These are phyloP conservation scores for Micropterix aruncella DNA, from an alignment of 2,888 invertebrate species.

Conservation along the genomic window DNA sequence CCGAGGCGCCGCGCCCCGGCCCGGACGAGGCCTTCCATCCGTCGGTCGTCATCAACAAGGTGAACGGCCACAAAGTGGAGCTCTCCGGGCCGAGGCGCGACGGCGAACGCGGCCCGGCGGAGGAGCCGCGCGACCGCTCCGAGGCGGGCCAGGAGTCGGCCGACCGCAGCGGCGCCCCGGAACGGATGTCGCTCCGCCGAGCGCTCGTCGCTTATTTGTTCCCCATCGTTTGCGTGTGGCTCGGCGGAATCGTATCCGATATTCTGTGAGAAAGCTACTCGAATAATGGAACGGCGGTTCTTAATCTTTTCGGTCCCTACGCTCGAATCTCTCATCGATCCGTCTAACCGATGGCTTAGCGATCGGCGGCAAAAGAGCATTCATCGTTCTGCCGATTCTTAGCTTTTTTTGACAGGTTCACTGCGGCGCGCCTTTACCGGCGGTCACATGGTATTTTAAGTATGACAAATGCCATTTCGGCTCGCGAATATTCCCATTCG, in stretches of 20 bases:
- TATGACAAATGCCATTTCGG: too few relatives aligned
- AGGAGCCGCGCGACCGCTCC: slow-evolving; percentile 13
- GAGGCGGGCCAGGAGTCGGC: slow-evolving; percentile 21
- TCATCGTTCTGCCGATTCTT: too few relatives aligned
- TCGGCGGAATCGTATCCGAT: slow-evolving; percentile 69
- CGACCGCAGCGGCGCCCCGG: slow-evolving; percentile 22
- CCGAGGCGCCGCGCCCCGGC: slow-evolving; percentile 6
- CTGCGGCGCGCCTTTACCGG: too few relatives aligned
- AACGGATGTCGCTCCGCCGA: slow-evolving; percentile 37
- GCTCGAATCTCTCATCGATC: too few relatives aligned
- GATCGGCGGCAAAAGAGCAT: too few relatives aligned
- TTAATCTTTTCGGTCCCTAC: too few relatives aligned
- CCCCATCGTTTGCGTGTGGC: slow-evolving; percentile 75
- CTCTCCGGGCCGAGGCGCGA: slow-evolving; percentile 8
- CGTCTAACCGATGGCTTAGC: too few relatives aligned
- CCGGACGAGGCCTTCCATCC: slow-evolving; percentile 21
- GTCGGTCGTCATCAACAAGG: slow-evolving; percentile 19
- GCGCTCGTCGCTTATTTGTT: slow-evolving; percentile 63
- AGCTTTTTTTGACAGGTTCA: too few relatives aligned
- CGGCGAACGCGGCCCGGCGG: slow-evolving; percentile 10
- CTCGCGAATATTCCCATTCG: too few relatives aligned
- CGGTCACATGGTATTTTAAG: too few relatives aligned
- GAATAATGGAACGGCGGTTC: too few relatives aligned
- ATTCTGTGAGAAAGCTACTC: slow-evolving; percentile 69
- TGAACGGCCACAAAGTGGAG: slow-evolving; percentile 19